Conservation (phyloP, 2,888 invertebrate species). For the Pasiphila rectangulata region DNA sequence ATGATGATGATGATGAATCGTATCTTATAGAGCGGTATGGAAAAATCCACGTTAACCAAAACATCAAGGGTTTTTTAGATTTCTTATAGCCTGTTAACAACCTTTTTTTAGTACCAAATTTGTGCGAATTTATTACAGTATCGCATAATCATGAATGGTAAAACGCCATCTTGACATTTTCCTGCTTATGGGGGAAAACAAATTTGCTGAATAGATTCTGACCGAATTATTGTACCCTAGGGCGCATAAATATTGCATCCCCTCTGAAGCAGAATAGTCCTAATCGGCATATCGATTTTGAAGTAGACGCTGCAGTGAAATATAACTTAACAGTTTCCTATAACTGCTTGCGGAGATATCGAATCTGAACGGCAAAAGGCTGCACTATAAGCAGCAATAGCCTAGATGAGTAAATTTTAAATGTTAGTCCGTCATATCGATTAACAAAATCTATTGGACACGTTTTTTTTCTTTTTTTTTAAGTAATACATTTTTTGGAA, state of each 20-base stretch:
- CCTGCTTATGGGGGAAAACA: conserved; percentile 42
- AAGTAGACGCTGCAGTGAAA: conserved; percentile 10
- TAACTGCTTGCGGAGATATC: neutral
- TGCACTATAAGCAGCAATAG: no score
- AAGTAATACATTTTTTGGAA: no score
- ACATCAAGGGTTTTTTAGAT: neutral
- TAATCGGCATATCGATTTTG: conserved; percentile 25
- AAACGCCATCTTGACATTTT: conserved; percentile 46
- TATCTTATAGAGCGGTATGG: no score
- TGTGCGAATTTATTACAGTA: conserved; percentile 2
- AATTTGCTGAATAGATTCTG: conserved; percentile 53
- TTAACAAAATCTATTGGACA: no score
- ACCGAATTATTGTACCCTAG: conserved; percentile 54
- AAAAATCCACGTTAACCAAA: no score
- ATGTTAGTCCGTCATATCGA: no score
- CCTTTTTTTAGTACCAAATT: conserved; percentile 9
- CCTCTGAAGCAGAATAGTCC: conserved; percentile 33
- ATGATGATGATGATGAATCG: no score
- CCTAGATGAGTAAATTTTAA: no score
- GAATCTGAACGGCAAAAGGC: no score
- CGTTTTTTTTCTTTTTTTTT: no score
- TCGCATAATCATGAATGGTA: conserved; percentile 24
- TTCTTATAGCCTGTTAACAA: conserved; percentile 1
- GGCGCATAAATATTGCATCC: conserved; percentile 49
- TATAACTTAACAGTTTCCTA: conserved; percentile 13